Evolutionary conservation across 2,888 invertebrate species (phyloP), one percentile per base, ranked within the genome.

Genomic region (Cantharis rustica): DNA sequence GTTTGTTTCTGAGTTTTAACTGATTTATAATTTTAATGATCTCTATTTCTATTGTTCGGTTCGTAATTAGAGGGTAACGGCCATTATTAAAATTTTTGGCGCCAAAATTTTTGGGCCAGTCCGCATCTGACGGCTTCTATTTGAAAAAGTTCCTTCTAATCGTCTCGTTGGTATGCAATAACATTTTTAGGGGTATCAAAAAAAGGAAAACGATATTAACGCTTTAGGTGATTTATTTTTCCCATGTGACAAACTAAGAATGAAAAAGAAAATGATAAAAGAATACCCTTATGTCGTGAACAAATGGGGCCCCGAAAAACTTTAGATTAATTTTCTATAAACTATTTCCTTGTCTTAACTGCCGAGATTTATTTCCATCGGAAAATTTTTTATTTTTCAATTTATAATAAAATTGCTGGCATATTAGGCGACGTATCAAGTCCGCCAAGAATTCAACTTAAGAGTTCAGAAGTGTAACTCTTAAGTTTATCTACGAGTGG

Each of bases 181-280:
- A 78, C 76, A 79, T 78, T 73, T 75, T 70, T 71, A 75, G 79
- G 73, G 74, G 71, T 73, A 75, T 47, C 68, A 74, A 68, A 77
- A 75, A 79, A 79, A 81, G 78, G 79, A 80, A 79, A 76, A 79
- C 81, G 83, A 85, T 85, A 85, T 85, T 84, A 85, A 83, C 82
- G 81, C 80, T 79, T 76, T 80, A 71, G 72, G 81, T 84, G 85
- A 85, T 85, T 85, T 85, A 85, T 85, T 79, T 82, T 66, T 79
- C 75, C 80, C 76, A 78, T 81, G 83, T 84, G 84, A 86, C 84
- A 84, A 83, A 83, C 84, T 84, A 83, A 81, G 82, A 82, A 84
- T 81, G 79, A 83, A 81, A 80, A 80, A 80, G 82, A 82, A 83
- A 84, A 84, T 81, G 84, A 84, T 84, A 82, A 83, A 83, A 84